Evolutionary conservation across 2,888 invertebrate genomes (phyloP), one percentile per base, ranked within the genome.

Genomic region (Cephus rjabovi): DNA sequence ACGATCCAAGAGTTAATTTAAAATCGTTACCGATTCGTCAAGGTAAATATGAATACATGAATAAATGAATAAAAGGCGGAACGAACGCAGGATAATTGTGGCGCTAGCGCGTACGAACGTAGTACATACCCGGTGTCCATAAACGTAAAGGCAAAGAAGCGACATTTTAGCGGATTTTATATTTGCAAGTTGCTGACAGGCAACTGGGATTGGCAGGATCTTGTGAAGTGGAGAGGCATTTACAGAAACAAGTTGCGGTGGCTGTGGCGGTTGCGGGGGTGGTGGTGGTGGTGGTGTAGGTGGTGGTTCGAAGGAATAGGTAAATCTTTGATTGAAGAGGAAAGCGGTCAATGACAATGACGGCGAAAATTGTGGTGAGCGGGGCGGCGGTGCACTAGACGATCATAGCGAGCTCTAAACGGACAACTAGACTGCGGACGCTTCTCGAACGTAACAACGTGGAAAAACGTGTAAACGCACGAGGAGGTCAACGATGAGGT

Each of bases 341-440:
- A 23, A 71, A 71, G 71, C 31, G 71, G 71, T 71, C 12, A 31
- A 76, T 78, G 78, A 75, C 34, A 76, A 78, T 78, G 78, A 78
- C 31, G 73, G 76, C 23, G 23, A 56, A 73, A 70, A 33, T 70
- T 73, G 78, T 78, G 78, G 78, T 78, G 78, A 78, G 78, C 78
- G 78, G 78, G 78, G 78, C 78, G 78, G 78, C 78, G 76, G 78
- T 78, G 78, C 78, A 78, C 78, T 78, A 69, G 78, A 78, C 78
- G 75, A 9, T 75, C 70, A 76, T 34, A 71, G 71, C 71, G 71
- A 71, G 15, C 34, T 77, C 37, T 71, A 75, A 69, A 73, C 78
- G 70, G 73, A 75, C 68, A 76, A 73, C 74, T 34, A 34, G 77
- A 70, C 78, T 75, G 78, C 71, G 34, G 75, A 75, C 74, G 31